Evolutionary conservation across 2,888 invertebrate genomes (phyloP).

Genomic region (Pristionchus japonicus): DNA sequence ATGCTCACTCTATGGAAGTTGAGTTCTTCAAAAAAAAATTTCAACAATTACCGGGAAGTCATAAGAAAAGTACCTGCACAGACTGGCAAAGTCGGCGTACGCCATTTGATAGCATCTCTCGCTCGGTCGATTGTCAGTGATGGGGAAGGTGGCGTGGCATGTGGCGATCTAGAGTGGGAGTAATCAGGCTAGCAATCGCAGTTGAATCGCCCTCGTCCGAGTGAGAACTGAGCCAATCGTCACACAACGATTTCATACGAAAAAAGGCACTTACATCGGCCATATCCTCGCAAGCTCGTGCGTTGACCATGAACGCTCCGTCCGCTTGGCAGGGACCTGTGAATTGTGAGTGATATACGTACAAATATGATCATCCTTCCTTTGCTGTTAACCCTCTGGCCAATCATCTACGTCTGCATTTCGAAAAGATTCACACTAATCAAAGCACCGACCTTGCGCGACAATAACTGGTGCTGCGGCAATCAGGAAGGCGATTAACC

Average conservation of each 20-base stretch:
- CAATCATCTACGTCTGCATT: too few relatives aligned
- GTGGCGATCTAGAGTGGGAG: neutral
- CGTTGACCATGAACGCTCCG: slow-evolving; percentile 4
- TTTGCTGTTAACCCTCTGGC: neutral
- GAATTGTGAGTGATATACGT: too few relatives aligned
- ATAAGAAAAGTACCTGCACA: neutral
- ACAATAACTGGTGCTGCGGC: neutral
- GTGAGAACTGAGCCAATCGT: too few relatives aligned
- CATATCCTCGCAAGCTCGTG: slow-evolving; percentile 30
- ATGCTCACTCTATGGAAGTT: neutral
- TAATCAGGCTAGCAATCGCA: too few relatives aligned
- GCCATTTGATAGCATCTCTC: slow-evolving; percentile 17
- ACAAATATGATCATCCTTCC: too few relatives aligned
- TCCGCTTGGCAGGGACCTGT: slow-evolving; percentile 18
- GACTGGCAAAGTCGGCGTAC: slow-evolving; percentile 19
- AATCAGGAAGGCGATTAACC: neutral
- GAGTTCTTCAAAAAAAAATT: neutral
- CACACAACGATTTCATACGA: too few relatives aligned
- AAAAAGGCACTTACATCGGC: slow-evolving; percentile 7
- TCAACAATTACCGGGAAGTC: neutral
- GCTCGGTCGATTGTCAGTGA: neutral
- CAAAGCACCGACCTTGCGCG: neutral
- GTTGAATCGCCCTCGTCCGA: too few relatives aligned
- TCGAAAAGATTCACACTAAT: too few relatives aligned
- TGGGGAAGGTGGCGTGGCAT: slow-evolving; percentile 39